Evolutionary conservation across 2,113 vertebrate species (phyloP).

Genomic region (Todiramphus chloris): DNA sequence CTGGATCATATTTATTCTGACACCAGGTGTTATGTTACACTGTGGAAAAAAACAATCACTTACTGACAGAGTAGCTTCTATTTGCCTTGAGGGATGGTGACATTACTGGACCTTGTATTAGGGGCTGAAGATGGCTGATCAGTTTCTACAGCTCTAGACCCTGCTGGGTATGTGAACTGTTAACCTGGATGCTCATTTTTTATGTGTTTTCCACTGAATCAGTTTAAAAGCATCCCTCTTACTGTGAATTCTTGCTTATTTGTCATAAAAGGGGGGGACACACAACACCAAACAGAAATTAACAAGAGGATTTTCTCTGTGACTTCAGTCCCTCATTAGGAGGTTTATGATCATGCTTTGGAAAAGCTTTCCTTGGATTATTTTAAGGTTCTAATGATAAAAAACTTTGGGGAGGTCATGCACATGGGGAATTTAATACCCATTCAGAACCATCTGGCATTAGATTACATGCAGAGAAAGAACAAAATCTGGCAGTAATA

Average conservation of each 20-base stretch:
- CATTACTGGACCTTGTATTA: not conserved
- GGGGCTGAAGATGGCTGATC: not conserved
- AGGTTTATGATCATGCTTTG: conserved; percentile 44
- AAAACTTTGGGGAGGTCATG: conserved; percentile 58
- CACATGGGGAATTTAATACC: conserved; percentile 51
- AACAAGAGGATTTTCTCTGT: conserved; percentile 44
- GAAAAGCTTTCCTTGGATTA: conserved; percentile 57
- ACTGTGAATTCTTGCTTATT: conserved; percentile 26
- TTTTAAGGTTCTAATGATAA: conserved; percentile 67
- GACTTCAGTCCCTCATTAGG: conserved; percentile 53
- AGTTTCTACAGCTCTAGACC: not conserved
- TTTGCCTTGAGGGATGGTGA: not conserved
- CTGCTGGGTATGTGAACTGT: conserved; percentile 3
- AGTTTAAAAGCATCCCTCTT: conserved; percentile 27
- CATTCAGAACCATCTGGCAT: conserved; percentile 62
- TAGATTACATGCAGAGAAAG: conserved; percentile 58
- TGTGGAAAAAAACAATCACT: not conserved
- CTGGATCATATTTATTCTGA: not conserved
- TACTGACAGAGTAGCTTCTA: not conserved
- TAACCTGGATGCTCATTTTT: conserved; percentile 26
- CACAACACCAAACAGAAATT: conserved; percentile 3
- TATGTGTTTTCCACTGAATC: conserved; percentile 28
- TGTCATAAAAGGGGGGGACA: not conserved
- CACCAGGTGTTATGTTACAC: not conserved
- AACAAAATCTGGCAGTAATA: conserved; percentile 66